Percentiles rank a stretch among this genome's conserved stretches.
phyloP scores from a whole-genome alignment of 2,888 invertebrate genomes.

The Dryococelus australis region DNA sequence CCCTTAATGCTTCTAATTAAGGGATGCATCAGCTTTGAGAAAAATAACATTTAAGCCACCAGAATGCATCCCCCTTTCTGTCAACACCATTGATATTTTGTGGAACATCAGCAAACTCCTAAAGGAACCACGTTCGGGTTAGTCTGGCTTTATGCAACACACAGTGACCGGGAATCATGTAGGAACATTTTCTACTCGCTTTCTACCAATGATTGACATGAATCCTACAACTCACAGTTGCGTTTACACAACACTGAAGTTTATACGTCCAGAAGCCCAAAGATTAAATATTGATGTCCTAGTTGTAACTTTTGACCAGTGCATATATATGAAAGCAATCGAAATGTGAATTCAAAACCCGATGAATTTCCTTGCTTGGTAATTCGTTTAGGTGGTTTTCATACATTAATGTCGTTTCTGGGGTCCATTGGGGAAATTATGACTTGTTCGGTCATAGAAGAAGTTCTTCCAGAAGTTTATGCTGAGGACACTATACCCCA shows the following conservation, averaged over 20 bases:
- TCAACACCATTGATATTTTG: background rate
- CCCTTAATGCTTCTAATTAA: background rate
- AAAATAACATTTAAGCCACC: background rate
- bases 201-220: background rate
- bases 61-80: background rate
- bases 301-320: background rate
- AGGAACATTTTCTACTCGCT: background rate
- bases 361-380: background rate
- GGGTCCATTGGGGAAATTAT: background rate
- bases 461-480: background rate
- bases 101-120: background rate
- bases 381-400: slow-evolving; percentile 1
- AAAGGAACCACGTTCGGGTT: background rate
- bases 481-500: background rate
- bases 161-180: background rate
- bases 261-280: background rate
- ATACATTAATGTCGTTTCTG: background rate
- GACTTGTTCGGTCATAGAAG: background rate
- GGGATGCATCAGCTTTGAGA: background rate
- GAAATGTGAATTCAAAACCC: background rate
- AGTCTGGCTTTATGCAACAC: background rate
- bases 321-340: slow-evolving; percentile 3
- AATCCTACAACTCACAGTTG: background rate
- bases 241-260: background rate
- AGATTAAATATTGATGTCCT: background rate